Conservation (phyloP, 2,113 vertebrate species). For the Crypturellus undulatus region DNA sequence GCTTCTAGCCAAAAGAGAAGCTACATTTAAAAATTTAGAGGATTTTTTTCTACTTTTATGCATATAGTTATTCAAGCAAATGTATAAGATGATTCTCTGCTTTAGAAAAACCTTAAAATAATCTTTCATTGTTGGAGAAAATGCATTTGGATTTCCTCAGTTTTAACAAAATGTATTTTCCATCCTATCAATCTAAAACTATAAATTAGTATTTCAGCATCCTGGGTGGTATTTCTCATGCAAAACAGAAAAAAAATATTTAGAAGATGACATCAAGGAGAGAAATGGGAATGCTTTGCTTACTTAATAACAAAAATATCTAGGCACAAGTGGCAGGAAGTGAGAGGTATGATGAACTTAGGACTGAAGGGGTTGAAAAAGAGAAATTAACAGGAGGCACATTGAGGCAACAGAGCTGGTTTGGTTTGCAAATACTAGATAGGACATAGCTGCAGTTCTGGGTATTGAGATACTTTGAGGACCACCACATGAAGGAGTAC, state of each 20-base stretch:
- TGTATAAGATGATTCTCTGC: not conserved
- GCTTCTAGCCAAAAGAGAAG: not conserved
- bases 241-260: slow-evolving; percentile 12
- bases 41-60: not conserved
- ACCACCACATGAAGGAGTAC: not conserved
- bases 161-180: not conserved
- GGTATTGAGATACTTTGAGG: not conserved
- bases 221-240: not conserved
- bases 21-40: not conserved
- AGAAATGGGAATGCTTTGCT: not conserved
- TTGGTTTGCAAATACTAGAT: not conserved
- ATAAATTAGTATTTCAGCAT: not conserved
- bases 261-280: not conserved
- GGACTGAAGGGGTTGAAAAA: not conserved
- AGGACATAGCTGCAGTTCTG: not conserved
- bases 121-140: not conserved
- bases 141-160: not conserved
- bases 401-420: not conserved
- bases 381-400: not conserved
- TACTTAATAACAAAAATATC: not conserved
- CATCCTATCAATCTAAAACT: not conserved
- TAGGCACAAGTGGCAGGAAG: not conserved
- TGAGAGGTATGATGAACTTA: not conserved
- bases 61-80: not conserved
- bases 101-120: not conserved